These are phyloP conservation scores for Dryobota labecula DNA, from an alignment of 2,888 invertebrate genomes.

Conservation along the genomic window DNA sequence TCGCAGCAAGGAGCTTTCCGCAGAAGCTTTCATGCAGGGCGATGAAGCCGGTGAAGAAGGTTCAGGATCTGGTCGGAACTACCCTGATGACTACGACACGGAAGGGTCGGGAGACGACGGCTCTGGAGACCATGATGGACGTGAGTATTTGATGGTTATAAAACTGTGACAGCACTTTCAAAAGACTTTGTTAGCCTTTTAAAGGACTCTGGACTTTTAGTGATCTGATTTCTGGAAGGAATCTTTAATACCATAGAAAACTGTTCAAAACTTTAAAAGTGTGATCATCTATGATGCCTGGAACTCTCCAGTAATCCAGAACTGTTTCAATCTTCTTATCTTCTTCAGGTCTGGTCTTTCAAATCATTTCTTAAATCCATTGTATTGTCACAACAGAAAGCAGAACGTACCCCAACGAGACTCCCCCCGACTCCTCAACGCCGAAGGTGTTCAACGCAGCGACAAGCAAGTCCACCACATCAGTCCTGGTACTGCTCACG, in stretches of 20 bases:
- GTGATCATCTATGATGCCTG: neutral
- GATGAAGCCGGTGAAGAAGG: slow-evolving; percentile 91
- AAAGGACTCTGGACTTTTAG: neutral
- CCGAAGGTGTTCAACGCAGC: slow-evolving; percentile 72
- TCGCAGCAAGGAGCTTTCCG: slow-evolving; percentile 76
- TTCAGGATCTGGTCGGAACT: slow-evolving; percentile 91
- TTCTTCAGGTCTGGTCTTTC: neutral
- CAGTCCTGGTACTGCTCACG: slow-evolving; percentile 66
- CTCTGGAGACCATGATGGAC: slow-evolving; percentile 80
- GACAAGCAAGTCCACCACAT: slow-evolving; percentile 58
- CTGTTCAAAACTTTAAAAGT: neutral
- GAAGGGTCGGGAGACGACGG: slow-evolving; percentile 88
- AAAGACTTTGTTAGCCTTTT: neutral
- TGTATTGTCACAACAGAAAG: slow-evolving; percentile 63
- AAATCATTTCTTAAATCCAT: neutral
- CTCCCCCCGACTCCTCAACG: slow-evolving; percentile 76
- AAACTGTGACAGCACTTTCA: neutral
- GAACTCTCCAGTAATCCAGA: neutral
- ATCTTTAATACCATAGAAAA: neutral
- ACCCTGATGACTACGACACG: slow-evolving; percentile 87
- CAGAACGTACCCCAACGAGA: slow-evolving; percentile 69
- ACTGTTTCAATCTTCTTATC: neutral
- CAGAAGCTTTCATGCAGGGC: slow-evolving; percentile 90
- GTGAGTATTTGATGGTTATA: slow-evolving; percentile 69
- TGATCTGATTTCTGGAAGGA: neutral